Conservation (phyloP, 2,797 vertebrate genomes). For the Pristis pectinata region DNA sequence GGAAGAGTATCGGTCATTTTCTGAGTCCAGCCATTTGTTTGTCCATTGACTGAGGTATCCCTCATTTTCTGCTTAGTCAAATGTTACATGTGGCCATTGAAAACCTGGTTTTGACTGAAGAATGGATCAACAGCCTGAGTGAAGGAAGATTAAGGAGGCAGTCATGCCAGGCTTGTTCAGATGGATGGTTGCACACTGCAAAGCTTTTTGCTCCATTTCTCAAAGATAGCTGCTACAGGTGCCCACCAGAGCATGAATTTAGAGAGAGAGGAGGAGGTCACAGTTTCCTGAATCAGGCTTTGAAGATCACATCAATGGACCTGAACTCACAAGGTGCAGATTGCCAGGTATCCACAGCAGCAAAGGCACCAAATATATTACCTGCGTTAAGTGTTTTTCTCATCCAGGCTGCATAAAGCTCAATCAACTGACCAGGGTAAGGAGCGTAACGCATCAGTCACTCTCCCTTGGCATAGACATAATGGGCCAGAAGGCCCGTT, state of each 20-base stretch:
- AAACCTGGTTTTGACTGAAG: not conserved
- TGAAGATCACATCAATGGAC: not conserved
- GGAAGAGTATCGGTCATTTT: not conserved
- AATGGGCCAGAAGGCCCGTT: too few relatives aligned
- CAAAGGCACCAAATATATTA: not conserved
- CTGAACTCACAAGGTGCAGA: not conserved
- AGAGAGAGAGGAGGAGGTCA: not conserved
- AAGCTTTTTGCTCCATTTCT: too few relatives aligned
- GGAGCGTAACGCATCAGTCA: not conserved
- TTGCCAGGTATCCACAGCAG: not conserved
- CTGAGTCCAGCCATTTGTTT: not conserved
- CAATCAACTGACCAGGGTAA: not conserved
- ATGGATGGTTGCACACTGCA: too few relatives aligned
- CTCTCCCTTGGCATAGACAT: too few relatives aligned
- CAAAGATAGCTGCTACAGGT: not conserved
- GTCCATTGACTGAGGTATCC: not conserved
- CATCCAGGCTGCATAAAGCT: not conserved
- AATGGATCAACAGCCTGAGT: not conserved
- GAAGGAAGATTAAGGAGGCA: too few relatives aligned
- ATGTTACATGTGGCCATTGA: not conserved
- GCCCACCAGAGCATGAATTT: not conserved
- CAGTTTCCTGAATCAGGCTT: too few relatives aligned
- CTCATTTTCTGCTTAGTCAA: not conserved
- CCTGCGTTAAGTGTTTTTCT: not conserved
- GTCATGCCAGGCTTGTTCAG: too few relatives aligned